Percentiles rank a stretch among this genome's conserved stretches.
phyloP scores from a whole-genome alignment of 2,113 vertebrate genomes.

The Hucho hucho region DNA sequence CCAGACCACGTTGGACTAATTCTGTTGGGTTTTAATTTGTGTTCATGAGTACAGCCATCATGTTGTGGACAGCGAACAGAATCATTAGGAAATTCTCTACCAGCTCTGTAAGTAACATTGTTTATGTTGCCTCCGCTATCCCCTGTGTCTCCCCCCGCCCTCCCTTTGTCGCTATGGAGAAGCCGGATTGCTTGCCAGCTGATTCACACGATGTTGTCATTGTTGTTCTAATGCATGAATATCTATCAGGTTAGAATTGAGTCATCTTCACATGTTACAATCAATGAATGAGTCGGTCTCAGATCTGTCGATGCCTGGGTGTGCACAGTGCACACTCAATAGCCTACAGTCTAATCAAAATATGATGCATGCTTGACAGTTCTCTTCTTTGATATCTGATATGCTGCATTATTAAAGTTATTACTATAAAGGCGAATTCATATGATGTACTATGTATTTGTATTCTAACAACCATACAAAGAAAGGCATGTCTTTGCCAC shows the following conservation, averaged over 20 bases:
- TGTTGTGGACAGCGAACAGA: constrained; percentile 80
- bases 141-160: neutral
- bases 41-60: constrained; percentile 51
- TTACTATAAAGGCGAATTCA: too few species aligned
- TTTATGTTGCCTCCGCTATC: neutral
- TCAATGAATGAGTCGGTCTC: too few species aligned
- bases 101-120: constrained; percentile 80
- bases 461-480: neutral
- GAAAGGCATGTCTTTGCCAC: constrained; percentile 40
- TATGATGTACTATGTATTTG: neutral
- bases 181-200: neutral
- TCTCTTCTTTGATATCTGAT: too few species aligned
- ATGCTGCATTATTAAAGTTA: too few species aligned
- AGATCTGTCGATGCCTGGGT: too few species aligned
- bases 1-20: neutral
- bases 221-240: neutral
- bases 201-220: neutral
- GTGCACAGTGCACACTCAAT: too few species aligned
- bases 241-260: neutral
- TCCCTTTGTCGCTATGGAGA: neutral
- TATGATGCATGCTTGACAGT: too few species aligned
- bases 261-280: too few species aligned
- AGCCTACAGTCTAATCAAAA: too few species aligned
- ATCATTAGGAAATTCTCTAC: constrained; percentile 84
- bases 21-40: neutral